Conservation (phyloP, 2,113 vertebrate species). For the Myotis brandtii region DNA sequence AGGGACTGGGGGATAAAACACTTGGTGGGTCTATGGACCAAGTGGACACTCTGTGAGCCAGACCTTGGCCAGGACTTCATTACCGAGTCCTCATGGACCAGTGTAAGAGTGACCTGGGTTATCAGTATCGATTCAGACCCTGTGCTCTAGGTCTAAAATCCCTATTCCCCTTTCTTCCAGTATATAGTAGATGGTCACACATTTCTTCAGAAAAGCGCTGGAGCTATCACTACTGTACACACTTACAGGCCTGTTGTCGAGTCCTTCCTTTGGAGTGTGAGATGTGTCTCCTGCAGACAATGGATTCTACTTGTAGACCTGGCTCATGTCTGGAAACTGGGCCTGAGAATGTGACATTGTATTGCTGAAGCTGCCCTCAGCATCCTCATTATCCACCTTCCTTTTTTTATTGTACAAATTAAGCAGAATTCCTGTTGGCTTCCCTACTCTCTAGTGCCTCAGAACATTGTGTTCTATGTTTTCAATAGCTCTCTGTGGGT, state of each 20-base stretch:
- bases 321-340: not conserved
- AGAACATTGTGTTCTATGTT: not conserved
- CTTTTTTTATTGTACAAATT: not conserved
- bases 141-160: not conserved
- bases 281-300: not conserved
- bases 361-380: not conserved
- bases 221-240: fast-evolving
- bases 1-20: not conserved
- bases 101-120: not conserved
- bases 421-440: not conserved
- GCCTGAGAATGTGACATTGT: not conserved
- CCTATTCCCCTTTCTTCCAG: not conserved
- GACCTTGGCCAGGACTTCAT: not conserved
- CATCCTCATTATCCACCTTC: not conserved
- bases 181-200: not conserved
- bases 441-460: not conserved
- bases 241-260: fast-evolving
- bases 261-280: not conserved
- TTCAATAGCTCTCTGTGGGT: not conserved
- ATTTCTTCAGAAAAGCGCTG: not conserved
- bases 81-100: not conserved
- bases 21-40: not conserved
- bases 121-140: not conserved
- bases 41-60: not conserved
- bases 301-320: not conserved